Evolutionary conservation across 2,113 vertebrate species (phyloP), one percentile per base, ranked within the genome.

Genomic region (Scomber japonicus): DNA sequence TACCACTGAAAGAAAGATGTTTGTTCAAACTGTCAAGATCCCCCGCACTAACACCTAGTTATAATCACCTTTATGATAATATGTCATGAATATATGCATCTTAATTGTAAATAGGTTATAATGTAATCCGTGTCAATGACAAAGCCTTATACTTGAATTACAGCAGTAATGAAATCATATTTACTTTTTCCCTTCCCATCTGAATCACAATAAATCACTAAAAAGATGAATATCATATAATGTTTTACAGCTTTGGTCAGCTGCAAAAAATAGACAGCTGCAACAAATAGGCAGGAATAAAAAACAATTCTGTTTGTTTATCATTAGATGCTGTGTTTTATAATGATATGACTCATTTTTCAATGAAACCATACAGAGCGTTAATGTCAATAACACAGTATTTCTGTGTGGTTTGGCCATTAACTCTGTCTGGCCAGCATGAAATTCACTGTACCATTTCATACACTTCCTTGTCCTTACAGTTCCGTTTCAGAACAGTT

Each of bases 371-470:
- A 57, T 45, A 62, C 44, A 78, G 15, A 65, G 70, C 30, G 15
- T 74, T 74, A 57, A 80, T 77, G 81, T 82, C 48, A 83, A 64
- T 69, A 83, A 80, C 55, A 70, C 45, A 6, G 5, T 75, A 70
- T 77, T 67, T 78, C 50, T 65, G 6, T 75, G 59, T 72, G 70
- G 70, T 51, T 81, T 65, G 44, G 45, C 60, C 40, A 72, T 71
- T 55, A 67, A 67, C 65, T 45, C 45, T 11, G 49, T 67, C 76
- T 54, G 54, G 73, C 53, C 8, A 49, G 54, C 50, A 54, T 64
- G 59, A 62, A 82, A 73, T 45, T 27, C 57, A 67, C 53, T 76
- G 64, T 54, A 49, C 68, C 74, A 80, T 77, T 60, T 80, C 27
- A 56, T 71, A 50, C 44, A 67, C 13, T 56, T 81, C 44, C 54